Conservation (phyloP, 2,113 vertebrate species). For the Heloderma charlesbogerti region DNA sequence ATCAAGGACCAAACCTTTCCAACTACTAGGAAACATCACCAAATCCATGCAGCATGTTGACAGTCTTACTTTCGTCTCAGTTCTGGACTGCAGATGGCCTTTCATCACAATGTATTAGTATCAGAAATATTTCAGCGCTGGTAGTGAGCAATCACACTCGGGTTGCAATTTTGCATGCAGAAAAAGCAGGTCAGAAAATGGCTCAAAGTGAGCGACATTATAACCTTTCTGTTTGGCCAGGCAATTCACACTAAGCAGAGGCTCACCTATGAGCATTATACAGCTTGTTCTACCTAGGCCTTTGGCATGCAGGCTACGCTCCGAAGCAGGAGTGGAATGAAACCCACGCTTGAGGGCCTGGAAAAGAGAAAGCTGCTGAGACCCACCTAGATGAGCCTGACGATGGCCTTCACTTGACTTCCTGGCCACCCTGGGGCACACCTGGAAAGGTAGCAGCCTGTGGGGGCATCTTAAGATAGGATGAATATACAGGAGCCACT, state of each 20-base stretch:
- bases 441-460: neutral
- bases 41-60: neutral
- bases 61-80: neutral
- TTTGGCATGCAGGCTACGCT: neutral
- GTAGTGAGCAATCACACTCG: neutral
- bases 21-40: neutral
- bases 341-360: neutral
- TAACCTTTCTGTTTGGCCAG: no score
- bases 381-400: neutral
- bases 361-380: neutral
- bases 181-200: neutral
- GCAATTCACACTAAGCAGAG: neutral
- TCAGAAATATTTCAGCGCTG: neutral
- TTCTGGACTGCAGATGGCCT: neutral
- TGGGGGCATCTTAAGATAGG: neutral
- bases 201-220: neutral
- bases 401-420: neutral
- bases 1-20: neutral
- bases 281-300: neutral
- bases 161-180: neutral
- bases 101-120: neutral
- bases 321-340: neutral
- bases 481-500: neutral
- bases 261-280: neutral
- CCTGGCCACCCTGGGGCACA: neutral